Evolutionary conservation across 2,888 invertebrate genomes (phyloP).

Genomic region (Papilio elwesi): DNA sequence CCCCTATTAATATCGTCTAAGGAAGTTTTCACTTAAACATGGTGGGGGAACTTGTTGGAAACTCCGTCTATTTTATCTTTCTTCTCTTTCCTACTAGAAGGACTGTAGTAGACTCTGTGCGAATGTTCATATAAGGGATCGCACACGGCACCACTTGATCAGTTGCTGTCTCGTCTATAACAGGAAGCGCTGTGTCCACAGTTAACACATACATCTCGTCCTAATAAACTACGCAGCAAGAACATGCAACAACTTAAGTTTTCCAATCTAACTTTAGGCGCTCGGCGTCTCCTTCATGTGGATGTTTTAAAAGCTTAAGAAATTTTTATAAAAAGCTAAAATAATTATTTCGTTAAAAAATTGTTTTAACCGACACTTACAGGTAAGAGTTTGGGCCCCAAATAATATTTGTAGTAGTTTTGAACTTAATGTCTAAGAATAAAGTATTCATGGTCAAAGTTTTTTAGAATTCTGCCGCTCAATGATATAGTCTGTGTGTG

Average conservation of each 20-base stretch:
- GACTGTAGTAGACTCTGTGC: neutral
- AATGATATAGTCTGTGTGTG: too few species aligned
- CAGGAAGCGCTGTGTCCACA: constrained; percentile 1
- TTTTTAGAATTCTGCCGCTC: too few species aligned
- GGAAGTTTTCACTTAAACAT: too few species aligned
- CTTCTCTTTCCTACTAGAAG: neutral
- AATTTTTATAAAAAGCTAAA: constrained; percentile 22
- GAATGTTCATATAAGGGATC: neutral
- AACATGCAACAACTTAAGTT: constrained; percentile 41
- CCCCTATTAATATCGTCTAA: too few species aligned
- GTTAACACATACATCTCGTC: constrained; percentile 16
- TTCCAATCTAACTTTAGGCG: constrained; percentile 41
- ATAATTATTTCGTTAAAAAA: neutral
- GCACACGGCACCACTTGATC: neutral
- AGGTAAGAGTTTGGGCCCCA: too few species aligned
- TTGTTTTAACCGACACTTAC: too few species aligned
- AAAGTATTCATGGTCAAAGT: too few species aligned
- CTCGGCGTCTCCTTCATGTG: constrained; percentile 34
- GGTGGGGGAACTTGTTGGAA: too few species aligned
- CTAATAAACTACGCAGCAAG: constrained; percentile 38
- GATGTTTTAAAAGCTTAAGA: constrained; percentile 30
- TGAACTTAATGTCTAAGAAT: too few species aligned
- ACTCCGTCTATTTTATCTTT: neutral
- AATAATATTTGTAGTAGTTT: too few species aligned
- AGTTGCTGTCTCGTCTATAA: neutral